Evolutionary conservation across 2,113 vertebrate genomes (phyloP).

Genomic region (Leptodactylus fuscus): DNA sequence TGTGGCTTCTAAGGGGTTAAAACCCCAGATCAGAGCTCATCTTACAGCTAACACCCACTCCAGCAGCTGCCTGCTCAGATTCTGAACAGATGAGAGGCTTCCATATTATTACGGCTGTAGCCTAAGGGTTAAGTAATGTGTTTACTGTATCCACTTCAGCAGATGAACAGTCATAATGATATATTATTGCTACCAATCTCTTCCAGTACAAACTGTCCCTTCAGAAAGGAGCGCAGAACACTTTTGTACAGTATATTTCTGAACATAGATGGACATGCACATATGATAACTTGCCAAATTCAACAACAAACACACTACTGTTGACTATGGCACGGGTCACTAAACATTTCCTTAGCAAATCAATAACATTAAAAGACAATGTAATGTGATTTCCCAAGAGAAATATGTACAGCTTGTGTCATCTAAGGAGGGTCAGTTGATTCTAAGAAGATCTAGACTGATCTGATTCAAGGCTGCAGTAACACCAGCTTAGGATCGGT

Average conservation of each 20-base stretch:
- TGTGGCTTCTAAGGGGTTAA: no score
- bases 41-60: no score
- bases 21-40: no score
- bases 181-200: neutral
- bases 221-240: slow-evolving; percentile 26
- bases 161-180: neutral
- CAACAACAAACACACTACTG: slow-evolving; percentile 36
- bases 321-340: slow-evolving; percentile 43
- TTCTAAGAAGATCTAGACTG: neutral
- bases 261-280: slow-evolving; percentile 32
- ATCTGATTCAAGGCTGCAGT: neutral
- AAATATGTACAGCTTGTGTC: slow-evolving; percentile 13
- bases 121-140: neutral
- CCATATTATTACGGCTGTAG: no score
- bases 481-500: neutral
- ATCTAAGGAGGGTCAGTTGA: neutral
- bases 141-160: slow-evolving; percentile 5
- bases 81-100: no score
- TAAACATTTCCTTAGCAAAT: slow-evolving; percentile 38
- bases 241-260: slow-evolving; percentile 23
- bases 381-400: slow-evolving; percentile 48
- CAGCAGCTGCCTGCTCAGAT: no score
- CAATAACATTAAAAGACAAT: slow-evolving; percentile 51
- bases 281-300: slow-evolving; percentile 38
- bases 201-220: slow-evolving; percentile 33